Evolutionary conservation across 2,797 vertebrate species (phyloP).

Genomic region (Rhincodon typus): DNA sequence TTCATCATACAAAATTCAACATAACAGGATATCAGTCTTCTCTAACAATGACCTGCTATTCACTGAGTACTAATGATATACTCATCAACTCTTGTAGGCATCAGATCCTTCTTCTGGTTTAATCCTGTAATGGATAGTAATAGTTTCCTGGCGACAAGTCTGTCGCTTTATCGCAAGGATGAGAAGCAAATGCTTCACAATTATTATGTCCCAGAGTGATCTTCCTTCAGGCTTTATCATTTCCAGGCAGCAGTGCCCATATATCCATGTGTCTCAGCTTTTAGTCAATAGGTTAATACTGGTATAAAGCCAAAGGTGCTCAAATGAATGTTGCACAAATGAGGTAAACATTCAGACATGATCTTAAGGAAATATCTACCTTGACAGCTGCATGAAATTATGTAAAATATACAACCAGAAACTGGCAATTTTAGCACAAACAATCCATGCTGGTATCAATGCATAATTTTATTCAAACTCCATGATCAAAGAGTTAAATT

Average conservation of each 20-base stretch:
- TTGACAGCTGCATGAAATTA: neutral
- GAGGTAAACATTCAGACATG: neutral
- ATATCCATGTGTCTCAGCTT: neutral
- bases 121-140: neutral
- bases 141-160: neutral
- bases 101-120: neutral
- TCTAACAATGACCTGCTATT: neutral
- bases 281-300: neutral
- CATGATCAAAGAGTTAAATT: no score
- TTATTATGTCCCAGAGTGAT: neutral
- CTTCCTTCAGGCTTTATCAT: neutral
- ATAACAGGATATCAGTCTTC: neutral
- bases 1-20: neutral
- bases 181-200: neutral
- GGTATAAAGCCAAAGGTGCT: neutral
- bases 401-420: neutral
- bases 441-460: neutral
- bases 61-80: neutral
- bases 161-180: neutral
- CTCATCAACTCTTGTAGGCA: neutral
- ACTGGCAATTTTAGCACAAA: neutral
- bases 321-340: neutral
- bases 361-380: neutral
- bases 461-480: no score
- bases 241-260: neutral